These are phyloP conservation scores for Tenebrosternarchus preto DNA, from an alignment of 2,113 vertebrate genomes.

Conservation along the genomic window DNA sequence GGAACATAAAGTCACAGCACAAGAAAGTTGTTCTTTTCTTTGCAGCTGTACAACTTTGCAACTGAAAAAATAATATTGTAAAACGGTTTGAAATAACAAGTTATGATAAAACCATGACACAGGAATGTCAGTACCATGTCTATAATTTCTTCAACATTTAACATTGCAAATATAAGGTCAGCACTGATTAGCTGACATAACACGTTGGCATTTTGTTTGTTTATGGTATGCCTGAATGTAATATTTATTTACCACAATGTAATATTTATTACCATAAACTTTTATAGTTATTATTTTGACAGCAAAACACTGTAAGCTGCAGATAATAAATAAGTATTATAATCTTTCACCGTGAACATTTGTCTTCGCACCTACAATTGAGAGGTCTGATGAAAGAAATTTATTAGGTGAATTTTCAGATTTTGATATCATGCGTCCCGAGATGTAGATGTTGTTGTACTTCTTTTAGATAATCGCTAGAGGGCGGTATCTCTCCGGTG, in stretches of 20 bases:
- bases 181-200: background rate
- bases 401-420: background rate
- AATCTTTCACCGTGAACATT: background rate
- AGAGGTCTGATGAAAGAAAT: background rate
- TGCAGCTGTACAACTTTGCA: no score
- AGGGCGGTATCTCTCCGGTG: conserved; percentile 58
- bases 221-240: background rate
- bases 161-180: background rate
- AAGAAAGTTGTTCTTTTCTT: no score
- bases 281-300: background rate
- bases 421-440: background rate
- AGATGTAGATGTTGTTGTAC: conserved; percentile 23
- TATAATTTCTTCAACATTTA: background rate
- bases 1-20: no score
- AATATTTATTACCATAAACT: no score
- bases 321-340: background rate
- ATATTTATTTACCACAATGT: conserved; percentile 1
- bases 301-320: background rate
- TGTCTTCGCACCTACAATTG: background rate
- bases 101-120: background rate
- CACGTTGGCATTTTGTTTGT: background rate
- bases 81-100: background rate
- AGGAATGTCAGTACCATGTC: background rate
- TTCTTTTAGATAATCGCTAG: conserved; percentile 52
- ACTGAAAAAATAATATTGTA: background rate